Percentiles rank a stretch among this genome's conserved stretches.
phyloP scores from a whole-genome alignment of 2,888 invertebrate species.

The Galeruca laticollis region DNA sequence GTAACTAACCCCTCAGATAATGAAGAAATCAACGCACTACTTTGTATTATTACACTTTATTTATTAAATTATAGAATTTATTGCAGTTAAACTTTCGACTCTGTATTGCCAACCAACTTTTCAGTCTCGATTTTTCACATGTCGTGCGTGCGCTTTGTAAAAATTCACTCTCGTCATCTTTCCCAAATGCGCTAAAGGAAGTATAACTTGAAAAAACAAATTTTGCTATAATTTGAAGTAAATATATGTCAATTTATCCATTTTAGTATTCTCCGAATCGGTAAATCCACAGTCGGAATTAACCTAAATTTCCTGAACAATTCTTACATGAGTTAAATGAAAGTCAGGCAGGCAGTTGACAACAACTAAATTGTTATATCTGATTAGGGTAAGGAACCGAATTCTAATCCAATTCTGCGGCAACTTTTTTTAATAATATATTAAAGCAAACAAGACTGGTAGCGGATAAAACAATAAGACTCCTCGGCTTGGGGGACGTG shows the following conservation, averaged over 20 bases:
- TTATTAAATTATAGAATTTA: too few relatives aligned
- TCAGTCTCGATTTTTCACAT: too few relatives aligned
- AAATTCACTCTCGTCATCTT: too few relatives aligned
- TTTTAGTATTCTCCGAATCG: constrained; percentile 5
- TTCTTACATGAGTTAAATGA: constrained; percentile 27
- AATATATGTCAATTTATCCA: constrained; percentile 21
- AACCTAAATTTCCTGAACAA: constrained; percentile 37
- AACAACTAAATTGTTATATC: constrained; percentile 41
- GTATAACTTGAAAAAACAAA: background rate
- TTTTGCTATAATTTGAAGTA: background rate
- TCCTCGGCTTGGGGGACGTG: constrained; percentile 48
- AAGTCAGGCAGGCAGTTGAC: constrained; percentile 19
- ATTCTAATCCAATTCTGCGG: constrained; percentile 42
- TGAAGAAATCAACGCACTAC: too few relatives aligned
- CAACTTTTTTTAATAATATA: constrained; percentile 47
- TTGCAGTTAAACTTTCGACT: too few relatives aligned
- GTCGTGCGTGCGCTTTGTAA: too few relatives aligned
- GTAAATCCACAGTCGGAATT: constrained; percentile 14
- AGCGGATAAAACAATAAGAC: constrained; percentile 46
- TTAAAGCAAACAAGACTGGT: constrained; percentile 47
- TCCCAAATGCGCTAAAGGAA: background rate
- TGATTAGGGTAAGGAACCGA: constrained; percentile 40
- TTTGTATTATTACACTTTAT: too few relatives aligned
- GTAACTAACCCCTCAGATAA: too few relatives aligned
- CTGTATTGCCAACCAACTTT: too few relatives aligned